Percentiles rank a stretch among this genome's conserved stretches.
These are phyloP conservation scores for Netelia melanura DNA, from an alignment of 2,888 invertebrate genomes.

Conservation along the genomic window DNA sequence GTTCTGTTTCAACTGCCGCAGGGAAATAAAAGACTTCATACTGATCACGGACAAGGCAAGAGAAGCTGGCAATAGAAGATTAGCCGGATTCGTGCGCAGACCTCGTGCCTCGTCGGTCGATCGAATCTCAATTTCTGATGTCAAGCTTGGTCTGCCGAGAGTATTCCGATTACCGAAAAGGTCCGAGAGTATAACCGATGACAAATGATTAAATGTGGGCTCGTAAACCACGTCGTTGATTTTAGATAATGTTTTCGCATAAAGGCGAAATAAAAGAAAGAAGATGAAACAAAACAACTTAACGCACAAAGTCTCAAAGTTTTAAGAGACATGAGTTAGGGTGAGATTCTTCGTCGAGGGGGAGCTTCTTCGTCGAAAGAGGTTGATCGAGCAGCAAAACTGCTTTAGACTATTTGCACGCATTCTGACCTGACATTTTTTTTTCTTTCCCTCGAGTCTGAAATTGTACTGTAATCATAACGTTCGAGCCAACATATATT, in stretches of 20 bases:
- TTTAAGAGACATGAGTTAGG: slow-evolving; percentile 6
- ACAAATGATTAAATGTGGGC: slow-evolving; percentile 7
- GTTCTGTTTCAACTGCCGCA: slow-evolving; percentile 6
- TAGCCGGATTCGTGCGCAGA: slow-evolving; percentile 25
- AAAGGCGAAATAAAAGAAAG: slow-evolving; percentile 36
- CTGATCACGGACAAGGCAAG: slow-evolving; percentile 50
- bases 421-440: not conserved
- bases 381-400: not conserved
- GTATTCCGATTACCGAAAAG: slow-evolving; percentile 49
- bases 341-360: not conserved
- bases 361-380: not conserved
- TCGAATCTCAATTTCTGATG: slow-evolving; percentile 5
- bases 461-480: slow-evolving; percentile 26
- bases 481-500: slow-evolving; percentile 29
- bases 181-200: slow-evolving; percentile 24
- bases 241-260: slow-evolving; percentile 32
- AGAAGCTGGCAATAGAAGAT: slow-evolving; percentile 21
- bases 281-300: not conserved
- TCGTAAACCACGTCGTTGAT: slow-evolving; percentile 18
- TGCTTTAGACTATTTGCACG: not conserved
- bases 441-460: slow-evolving; percentile 20
- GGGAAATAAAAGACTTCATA: slow-evolving; percentile 54
- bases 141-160: slow-evolving; percentile 24
- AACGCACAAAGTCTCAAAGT: slow-evolving; percentile 18
- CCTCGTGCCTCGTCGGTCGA: slow-evolving; percentile 8